Conservation (phyloP, 2,888 invertebrate species). For the Cephus spinipes region DNA sequence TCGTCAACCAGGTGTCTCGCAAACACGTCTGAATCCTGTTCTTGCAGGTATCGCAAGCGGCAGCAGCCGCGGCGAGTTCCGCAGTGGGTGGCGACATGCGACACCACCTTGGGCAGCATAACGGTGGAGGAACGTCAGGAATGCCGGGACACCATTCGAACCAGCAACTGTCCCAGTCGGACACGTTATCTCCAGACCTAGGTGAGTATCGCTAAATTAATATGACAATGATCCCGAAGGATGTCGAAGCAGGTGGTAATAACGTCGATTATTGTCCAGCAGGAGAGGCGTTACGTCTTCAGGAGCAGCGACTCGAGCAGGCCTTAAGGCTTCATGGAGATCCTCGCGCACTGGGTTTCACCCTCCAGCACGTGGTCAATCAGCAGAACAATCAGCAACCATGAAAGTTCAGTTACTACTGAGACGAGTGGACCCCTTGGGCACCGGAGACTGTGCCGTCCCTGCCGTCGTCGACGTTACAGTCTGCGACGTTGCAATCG, state of each 20-base stretch:
- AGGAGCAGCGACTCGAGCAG: slow-evolving; percentile 85
- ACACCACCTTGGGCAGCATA: slow-evolving; percentile 64
- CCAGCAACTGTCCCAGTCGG: slow-evolving; percentile 63
- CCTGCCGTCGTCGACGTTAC: slow-evolving; percentile 43
- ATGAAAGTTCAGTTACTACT: slow-evolving; percentile 87
- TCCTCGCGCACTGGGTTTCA: slow-evolving; percentile 83
- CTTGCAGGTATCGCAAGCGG: slow-evolving; percentile 60
- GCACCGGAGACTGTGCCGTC: slow-evolving; percentile 54
- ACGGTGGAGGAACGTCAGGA: slow-evolving; percentile 59
- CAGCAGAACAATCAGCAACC: slow-evolving; percentile 71
- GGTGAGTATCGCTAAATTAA: slow-evolving; percentile 47
- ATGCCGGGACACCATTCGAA: slow-evolving; percentile 64
- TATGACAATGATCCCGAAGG: not conserved
- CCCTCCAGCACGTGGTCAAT: slow-evolving; percentile 70
- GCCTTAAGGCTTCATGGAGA: slow-evolving; percentile 85
- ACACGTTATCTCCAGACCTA: slow-evolving; percentile 61
- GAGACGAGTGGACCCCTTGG: slow-evolving; percentile 70
- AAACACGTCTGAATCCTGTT: not conserved
- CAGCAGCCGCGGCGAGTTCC: slow-evolving; percentile 65
- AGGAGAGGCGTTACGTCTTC: slow-evolving; percentile 69
- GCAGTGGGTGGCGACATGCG: slow-evolving; percentile 64
- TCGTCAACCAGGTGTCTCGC: slow-evolving; percentile 2
- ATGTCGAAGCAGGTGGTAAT: not conserved
- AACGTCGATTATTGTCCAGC: slow-evolving; percentile 9
- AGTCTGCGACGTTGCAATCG: not conserved